Conservation (phyloP, 2,797 vertebrate genomes). For the Lutjanus argentimaculatus region DNA sequence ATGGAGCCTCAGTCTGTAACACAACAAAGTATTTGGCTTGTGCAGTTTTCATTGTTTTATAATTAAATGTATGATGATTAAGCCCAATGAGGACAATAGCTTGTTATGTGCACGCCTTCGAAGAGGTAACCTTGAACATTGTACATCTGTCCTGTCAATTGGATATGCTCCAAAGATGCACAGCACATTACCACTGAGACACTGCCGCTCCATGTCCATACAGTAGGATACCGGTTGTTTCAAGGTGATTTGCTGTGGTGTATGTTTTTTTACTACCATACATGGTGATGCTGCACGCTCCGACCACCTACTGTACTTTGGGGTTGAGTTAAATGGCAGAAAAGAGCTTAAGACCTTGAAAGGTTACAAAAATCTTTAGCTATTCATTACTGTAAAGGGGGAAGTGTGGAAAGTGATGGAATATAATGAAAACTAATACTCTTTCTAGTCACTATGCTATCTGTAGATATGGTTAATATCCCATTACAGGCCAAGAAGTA, state of each 20-base stretch:
- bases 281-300: slow-evolving; percentile 39
- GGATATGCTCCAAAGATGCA: slow-evolving; percentile 79
- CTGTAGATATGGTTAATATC: slow-evolving; percentile 87
- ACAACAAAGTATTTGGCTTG: slow-evolving; percentile 66
- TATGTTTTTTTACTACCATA: slow-evolving; percentile 36
- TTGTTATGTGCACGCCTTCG: slow-evolving; percentile 61
- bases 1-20: slow-evolving; percentile 66
- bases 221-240: slow-evolving; percentile 62
- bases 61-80: slow-evolving; percentile 85
- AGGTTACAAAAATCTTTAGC: slow-evolving; percentile 81
- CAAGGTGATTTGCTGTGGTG: slow-evolving; percentile 74
- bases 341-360: slow-evolving; percentile 81
- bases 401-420: slow-evolving; percentile 75
- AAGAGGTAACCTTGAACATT: slow-evolving; percentile 82
- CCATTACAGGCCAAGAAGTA: slow-evolving; percentile 83
- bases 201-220: slow-evolving; percentile 51
- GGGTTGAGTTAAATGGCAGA: slow-evolving; percentile 63
- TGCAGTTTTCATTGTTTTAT: slow-evolving; percentile 63
- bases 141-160: slow-evolving; percentile 77
- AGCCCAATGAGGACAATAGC: slow-evolving; percentile 77
- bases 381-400: slow-evolving; percentile 77
- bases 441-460: slow-evolving; percentile 76
- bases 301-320: slow-evolving; percentile 59
- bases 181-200: slow-evolving; percentile 69
- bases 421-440: slow-evolving; percentile 86